Conservation (phyloP, 2,888 invertebrate species). For the Ceraclea dissimilis region DNA sequence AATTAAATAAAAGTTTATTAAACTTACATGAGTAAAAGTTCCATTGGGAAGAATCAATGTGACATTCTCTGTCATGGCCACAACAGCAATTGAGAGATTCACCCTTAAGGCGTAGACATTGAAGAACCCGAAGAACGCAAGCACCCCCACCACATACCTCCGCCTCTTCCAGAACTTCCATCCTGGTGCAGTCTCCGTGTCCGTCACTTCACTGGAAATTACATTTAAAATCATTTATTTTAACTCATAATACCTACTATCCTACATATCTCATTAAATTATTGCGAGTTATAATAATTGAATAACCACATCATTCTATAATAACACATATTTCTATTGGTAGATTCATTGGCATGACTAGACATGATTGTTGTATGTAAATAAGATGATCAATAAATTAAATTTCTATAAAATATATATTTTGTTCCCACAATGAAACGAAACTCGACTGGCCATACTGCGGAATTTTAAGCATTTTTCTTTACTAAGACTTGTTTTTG, state of each 20-base stretch:
- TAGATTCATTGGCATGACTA: too few relatives aligned
- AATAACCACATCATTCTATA: too few relatives aligned
- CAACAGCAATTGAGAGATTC: constrained; percentile 87
- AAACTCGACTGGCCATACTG: too few relatives aligned
- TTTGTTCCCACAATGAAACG: too few relatives aligned
- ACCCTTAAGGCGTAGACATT: constrained; percentile 77
- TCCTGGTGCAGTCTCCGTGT: constrained; percentile 32
- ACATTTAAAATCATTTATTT: neutral
- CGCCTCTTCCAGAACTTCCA: constrained; percentile 71
- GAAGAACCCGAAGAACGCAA: constrained; percentile 81
- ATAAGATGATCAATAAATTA: too few relatives aligned
- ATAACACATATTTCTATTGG: too few relatives aligned
- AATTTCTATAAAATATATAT: too few relatives aligned
- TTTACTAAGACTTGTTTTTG: too few relatives aligned
- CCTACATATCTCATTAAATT: neutral
- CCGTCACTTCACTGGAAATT: constrained; percentile 31
- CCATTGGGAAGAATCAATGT: constrained; percentile 56
- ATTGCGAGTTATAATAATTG: too few relatives aligned
- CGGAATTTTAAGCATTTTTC: too few relatives aligned
- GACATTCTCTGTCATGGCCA: constrained; percentile 79
- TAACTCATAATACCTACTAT: neutral
- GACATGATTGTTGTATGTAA: too few relatives aligned
- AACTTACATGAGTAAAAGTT: constrained; percentile 16
- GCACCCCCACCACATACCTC: constrained; percentile 63
- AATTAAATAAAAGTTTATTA: neutral